Evolutionary conservation across 2,797 vertebrate species (phyloP).

Genomic region (Dicrostonyx torquatus): DNA sequence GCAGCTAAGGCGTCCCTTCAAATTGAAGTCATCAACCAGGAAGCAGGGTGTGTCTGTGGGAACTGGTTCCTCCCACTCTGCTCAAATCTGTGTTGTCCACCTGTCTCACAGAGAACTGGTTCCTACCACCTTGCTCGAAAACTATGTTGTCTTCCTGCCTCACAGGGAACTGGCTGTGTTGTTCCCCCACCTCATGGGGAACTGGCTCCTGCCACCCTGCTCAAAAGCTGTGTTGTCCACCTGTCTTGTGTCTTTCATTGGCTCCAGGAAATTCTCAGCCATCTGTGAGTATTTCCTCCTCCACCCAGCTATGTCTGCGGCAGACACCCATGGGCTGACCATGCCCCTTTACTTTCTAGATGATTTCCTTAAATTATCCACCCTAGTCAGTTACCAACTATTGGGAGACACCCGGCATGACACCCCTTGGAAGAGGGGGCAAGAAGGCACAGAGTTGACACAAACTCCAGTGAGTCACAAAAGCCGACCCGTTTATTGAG

Average conservation of each 20-base stretch:
- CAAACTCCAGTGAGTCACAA: too few species aligned
- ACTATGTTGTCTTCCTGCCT: too few species aligned
- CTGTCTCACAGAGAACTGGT: not conserved
- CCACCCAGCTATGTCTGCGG: not conserved
- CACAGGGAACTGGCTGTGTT: too few species aligned
- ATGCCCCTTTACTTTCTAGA: not conserved
- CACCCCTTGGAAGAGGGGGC: too few species aligned
- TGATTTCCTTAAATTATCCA: accelerated
- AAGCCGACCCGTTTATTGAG: too few species aligned
- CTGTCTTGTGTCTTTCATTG: not conserved
- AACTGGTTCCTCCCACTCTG: not conserved
- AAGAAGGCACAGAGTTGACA: too few species aligned
- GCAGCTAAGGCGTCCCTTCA: not conserved
- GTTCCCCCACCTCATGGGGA: not conserved
- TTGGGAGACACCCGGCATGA: too few species aligned
- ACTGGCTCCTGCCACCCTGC: not conserved
- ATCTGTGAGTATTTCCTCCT: accelerated
- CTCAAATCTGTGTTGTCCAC: not conserved
- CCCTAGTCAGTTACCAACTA: accelerated
- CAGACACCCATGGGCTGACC: accelerated
- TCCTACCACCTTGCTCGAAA: not conserved
- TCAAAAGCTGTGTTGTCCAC: not conserved
- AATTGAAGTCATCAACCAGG: not conserved
- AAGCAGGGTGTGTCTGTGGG: accelerated
- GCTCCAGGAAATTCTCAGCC: not conserved